phyloP scores from a whole-genome alignment of 2,113 vertebrate genomes.

The Panthera leo region DNA sequence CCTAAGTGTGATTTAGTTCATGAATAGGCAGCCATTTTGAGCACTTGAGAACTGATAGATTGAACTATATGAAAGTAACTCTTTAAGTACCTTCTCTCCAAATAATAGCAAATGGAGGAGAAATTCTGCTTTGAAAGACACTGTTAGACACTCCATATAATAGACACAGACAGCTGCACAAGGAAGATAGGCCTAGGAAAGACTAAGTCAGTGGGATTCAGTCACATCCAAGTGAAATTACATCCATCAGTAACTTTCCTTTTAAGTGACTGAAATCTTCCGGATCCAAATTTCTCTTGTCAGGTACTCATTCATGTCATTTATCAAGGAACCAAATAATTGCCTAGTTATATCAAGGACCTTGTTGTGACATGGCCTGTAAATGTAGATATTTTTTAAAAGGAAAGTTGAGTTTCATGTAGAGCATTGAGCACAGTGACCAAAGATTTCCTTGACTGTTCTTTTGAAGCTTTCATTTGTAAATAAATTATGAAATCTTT shows the following conservation, averaged over 20 bases:
- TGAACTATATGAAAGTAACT: conserved; percentile 57
- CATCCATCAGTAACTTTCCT: conserved; percentile 89
- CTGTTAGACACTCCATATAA: conserved; percentile 77
- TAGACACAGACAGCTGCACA: conserved; percentile 83
- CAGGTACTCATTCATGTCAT: conserved; percentile 86
- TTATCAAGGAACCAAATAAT: conserved; percentile 90
- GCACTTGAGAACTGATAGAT: neutral
- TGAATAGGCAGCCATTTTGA: conserved; percentile 16
- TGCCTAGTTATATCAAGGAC: conserved; percentile 90
- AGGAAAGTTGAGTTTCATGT: conserved; percentile 81
- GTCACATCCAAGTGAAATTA: conserved; percentile 89
- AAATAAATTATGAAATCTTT: conserved; percentile 48
- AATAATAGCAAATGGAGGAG: conserved; percentile 66
- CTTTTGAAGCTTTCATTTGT: conserved; percentile 62
- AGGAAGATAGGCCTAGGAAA: conserved; percentile 87
- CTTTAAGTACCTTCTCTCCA: conserved; percentile 50
- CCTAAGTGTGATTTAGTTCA: neutral
- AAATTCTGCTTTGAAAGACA: conserved; percentile 64
- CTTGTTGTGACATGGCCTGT: conserved; percentile 85
- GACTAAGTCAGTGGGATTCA: conserved; percentile 85
- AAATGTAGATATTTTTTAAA: conserved; percentile 83
- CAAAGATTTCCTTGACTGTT: conserved; percentile 45
- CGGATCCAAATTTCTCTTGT: conserved; percentile 78
- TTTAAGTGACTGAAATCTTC: conserved; percentile 89
- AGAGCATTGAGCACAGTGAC: conserved; percentile 62